These are phyloP conservation scores for Oostethus manadensis DNA, from an alignment of 2,113 vertebrate species.

Conservation along the genomic window DNA sequence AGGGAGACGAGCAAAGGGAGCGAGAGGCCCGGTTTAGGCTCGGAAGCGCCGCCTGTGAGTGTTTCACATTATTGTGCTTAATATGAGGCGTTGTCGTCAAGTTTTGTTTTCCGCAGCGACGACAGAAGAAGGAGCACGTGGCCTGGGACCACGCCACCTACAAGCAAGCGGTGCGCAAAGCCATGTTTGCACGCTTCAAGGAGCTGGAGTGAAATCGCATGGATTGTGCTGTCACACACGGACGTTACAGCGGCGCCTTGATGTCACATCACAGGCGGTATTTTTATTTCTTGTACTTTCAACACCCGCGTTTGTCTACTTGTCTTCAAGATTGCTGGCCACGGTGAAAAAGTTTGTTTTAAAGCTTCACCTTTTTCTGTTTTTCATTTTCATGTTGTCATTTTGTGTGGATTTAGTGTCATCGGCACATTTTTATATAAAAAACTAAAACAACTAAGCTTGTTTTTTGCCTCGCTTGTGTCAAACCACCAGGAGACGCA, in stretches of 20 bases:
- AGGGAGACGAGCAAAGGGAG: conserved; percentile 65
- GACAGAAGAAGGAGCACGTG: conserved; percentile 77
- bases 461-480: not conserved
- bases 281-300: conserved; percentile 8
- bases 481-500: not conserved
- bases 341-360: conserved; percentile 39
- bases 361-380: conserved; percentile 29
- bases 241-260: not conserved
- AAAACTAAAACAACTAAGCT: not conserved
- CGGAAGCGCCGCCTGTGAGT: conserved; percentile 60
- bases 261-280: conserved; percentile 26
- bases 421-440: not conserved
- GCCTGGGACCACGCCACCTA: conserved; percentile 82
- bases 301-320: not conserved
- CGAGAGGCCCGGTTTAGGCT: conserved; percentile 72
- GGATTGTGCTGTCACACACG: not conserved
- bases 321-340: conserved; percentile 17
- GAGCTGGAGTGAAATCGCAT: conserved; percentile 78
- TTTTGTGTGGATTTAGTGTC: not conserved
- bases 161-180: conserved; percentile 89
- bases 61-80: not conserved
- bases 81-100: not conserved
- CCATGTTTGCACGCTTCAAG: conserved; percentile 96
- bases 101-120: conserved; percentile 58
- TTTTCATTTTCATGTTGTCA: conserved; percentile 1